Base-by-base conservation (phyloP, 1,140 invertebrate species). In the Teleopsis dalmanni region DNA sequence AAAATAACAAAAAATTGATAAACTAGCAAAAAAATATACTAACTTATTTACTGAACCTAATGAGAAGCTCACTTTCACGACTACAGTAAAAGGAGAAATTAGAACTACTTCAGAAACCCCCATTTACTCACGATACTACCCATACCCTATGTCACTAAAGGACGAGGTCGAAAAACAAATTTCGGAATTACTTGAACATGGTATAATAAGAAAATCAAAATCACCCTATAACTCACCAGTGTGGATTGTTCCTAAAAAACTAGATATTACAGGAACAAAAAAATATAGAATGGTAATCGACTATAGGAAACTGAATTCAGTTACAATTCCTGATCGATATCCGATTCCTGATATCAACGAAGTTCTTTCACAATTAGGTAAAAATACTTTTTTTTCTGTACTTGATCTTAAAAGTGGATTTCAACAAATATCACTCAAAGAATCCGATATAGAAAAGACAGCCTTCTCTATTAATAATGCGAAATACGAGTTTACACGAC, bases 301-400 rank as follows among this genome's bases (percentile, higher is more conserved):
- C 47, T 68, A 58, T 47, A 31, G 62, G 18, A 62, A 63, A 56
- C 27, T 68, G 9, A 70, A 70, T 55, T 48, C 59, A 27, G 52
- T 56, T 29, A 70, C 64, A 7, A 54, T 66, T n/a, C 40, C 59
- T 9, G 75, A 78, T 49, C 40, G 50, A n/a, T 77, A 65, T 58
- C 76, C 76, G 5, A 54, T 80, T 8, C 76, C 76, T 6, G 60
- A 70, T 8, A 76, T 78, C 5, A 67, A 66, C 14, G 69, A 72
- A 11, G 58, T 65, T 19, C 55, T 80, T 29, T 66, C 73, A 43
- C 57, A 59, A 27, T 47, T 78, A 33, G 60, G 61, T 1, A 58
- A 57, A 60, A 8, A 61, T 56, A 59, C 55, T 34, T 72, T 61
- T 44, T 77, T 77, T 49, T 55, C 63, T 4, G 63, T 33, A 14